Evolutionary conservation across 2,888 invertebrate genomes (phyloP).

Genomic region (Cantharis nigra): DNA sequence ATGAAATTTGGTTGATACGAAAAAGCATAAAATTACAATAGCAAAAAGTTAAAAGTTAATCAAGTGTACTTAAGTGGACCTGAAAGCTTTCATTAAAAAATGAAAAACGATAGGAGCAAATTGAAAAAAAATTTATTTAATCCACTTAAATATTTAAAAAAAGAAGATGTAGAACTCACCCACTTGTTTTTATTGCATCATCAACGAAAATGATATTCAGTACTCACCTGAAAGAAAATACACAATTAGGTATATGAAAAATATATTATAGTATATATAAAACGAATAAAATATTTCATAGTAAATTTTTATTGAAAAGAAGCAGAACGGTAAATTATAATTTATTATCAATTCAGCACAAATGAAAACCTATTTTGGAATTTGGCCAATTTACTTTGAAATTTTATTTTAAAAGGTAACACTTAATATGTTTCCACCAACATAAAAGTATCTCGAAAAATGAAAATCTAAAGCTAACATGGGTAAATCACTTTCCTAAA

Average conservation of each 20-base stretch:
- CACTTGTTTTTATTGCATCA: neutral
- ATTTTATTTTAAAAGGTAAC: neutral
- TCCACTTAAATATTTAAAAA: neutral
- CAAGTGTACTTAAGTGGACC: neutral
- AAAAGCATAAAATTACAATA: slow-evolving; percentile 1
- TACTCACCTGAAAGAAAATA: slow-evolving; percentile 4
- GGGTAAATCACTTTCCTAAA: neutral
- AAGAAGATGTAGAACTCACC: neutral
- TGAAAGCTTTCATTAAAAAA: neutral
- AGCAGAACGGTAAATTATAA: neutral
- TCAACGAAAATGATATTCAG: neutral
- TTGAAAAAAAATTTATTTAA: neutral
- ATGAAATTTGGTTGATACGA: neutral
- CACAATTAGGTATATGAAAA: neutral
- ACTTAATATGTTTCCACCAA: neutral
- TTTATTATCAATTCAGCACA: neutral
- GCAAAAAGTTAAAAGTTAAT: neutral
- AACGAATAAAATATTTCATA: neutral
- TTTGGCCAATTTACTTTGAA: neutral
- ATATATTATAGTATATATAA: neutral
- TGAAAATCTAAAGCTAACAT: neutral
- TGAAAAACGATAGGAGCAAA: neutral
- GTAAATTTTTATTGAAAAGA: neutral
- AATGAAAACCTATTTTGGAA: neutral
- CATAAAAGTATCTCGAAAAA: neutral